Percentiles rank a stretch among this genome's conserved stretches.
phyloP scores from a whole-genome alignment of 2,888 invertebrate genomes.

The Andrena camellia region DNA sequence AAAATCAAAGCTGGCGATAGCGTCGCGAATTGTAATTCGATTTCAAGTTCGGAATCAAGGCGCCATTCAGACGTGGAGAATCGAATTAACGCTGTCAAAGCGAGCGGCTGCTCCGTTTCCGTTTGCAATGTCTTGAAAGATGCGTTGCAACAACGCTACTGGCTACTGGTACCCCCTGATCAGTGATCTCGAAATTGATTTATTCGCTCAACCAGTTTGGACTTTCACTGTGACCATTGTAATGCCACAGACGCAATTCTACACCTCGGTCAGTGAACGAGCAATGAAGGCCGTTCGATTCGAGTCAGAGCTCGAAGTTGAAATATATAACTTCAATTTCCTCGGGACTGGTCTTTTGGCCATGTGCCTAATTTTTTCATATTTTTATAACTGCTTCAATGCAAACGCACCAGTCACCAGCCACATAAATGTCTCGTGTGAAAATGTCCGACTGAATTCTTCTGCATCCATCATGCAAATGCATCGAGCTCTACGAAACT shows the following conservation, averaged over 20 bases:
- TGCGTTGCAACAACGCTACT: not conserved
- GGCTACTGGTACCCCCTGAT: not conserved
- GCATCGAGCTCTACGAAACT: too few species aligned
- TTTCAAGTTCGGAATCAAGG: constrained; percentile 68
- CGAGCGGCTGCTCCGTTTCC: constrained; percentile 8
- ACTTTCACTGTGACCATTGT: constrained; percentile 46
- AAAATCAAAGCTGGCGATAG: constrained; percentile 44
- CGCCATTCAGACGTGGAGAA: constrained; percentile 56
- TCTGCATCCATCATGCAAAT: too few species aligned
- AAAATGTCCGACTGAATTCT: too few species aligned
- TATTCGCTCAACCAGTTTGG: constrained; percentile 1
- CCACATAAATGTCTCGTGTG: too few species aligned
- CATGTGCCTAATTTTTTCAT: too few species aligned
- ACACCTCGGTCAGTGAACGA: constrained; percentile 24
- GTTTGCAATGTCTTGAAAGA: constrained; percentile 21
- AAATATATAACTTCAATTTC: not conserved
- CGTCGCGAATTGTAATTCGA: constrained; percentile 49
- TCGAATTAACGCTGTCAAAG: constrained; percentile 57
- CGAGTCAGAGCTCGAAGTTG: not conserved
- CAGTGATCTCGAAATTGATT: constrained; percentile 20
- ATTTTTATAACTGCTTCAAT: too few species aligned
- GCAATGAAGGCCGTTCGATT: constrained; percentile 32
- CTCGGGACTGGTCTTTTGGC: too few species aligned
- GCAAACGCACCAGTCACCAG: too few species aligned
- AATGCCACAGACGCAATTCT: constrained; percentile 30